phyloP scores from a whole-genome alignment of 2,888 invertebrate genomes.

The Drosophila parthenogenetica region DNA sequence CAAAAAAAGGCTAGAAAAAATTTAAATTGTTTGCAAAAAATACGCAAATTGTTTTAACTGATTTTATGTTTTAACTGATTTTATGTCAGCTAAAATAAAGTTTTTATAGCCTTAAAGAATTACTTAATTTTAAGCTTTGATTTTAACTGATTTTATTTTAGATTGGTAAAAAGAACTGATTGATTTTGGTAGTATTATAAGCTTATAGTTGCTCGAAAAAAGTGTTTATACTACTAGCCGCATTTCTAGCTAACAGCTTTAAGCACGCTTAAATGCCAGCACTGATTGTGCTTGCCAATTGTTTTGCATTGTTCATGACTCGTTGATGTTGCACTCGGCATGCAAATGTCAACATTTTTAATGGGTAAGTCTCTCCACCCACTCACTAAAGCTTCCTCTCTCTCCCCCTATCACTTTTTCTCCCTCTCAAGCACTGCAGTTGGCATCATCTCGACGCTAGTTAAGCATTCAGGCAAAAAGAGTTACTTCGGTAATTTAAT shows the following conservation, averaged over 20 bases:
- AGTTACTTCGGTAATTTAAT: slow-evolving; percentile 63
- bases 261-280: neutral
- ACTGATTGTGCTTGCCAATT: slow-evolving; percentile 59
- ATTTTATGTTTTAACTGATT: too few relatives aligned
- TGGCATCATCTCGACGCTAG: slow-evolving; percentile 46
- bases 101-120: too few relatives aligned
- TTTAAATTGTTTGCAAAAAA: too few relatives aligned
- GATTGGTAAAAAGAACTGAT: too few relatives aligned
- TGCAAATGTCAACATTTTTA: slow-evolving; percentile 76
- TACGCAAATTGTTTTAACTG: too few relatives aligned
- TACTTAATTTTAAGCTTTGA: too few relatives aligned
- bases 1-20: neutral
- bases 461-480: slow-evolving; percentile 60
- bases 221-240: too few relatives aligned
- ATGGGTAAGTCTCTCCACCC: slow-evolving; percentile 19
- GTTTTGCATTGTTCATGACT: slow-evolving; percentile 64
- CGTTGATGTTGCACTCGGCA: slow-evolving; percentile 74
- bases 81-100: too few relatives aligned
- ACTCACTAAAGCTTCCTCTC: neutral
- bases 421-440: slow-evolving; percentile 7
- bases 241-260: too few relatives aligned
- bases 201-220: too few relatives aligned
- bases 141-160: too few relatives aligned
- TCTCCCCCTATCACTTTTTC: neutral
- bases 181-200: too few relatives aligned